These are phyloP conservation scores for Drosophila orena DNA, from an alignment of 1,140 invertebrate genomes.

Conservation along the genomic window DNA sequence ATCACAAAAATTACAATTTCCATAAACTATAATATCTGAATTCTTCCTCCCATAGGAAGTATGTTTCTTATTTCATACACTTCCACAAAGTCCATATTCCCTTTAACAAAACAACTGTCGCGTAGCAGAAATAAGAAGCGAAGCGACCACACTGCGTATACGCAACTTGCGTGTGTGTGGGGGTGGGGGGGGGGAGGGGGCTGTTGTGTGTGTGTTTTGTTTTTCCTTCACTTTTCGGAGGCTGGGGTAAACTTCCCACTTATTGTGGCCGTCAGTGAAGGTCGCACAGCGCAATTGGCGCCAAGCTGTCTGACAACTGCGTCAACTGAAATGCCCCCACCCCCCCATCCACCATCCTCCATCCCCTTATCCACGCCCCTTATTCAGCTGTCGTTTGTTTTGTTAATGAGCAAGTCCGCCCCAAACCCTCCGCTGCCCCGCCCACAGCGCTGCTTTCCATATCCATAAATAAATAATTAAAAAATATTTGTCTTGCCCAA, in stretches of 20 bases:
- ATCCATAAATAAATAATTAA: constrained; percentile 59
- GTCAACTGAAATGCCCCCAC: constrained; percentile 28
- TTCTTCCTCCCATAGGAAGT: no score
- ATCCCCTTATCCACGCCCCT: neutral
- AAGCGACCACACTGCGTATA: constrained; percentile 40
- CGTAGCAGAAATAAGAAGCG: neutral
- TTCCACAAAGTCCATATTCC: neutral
- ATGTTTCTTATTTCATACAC: neutral
- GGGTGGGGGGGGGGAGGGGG: no score
- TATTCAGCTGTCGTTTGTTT: constrained; percentile 36
- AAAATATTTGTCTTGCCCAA: constrained; percentile 51
- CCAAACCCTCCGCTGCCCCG: neutral
- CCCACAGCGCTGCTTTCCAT: constrained; percentile 7
- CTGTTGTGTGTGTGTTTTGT: neutral
- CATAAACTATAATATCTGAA: neutral
- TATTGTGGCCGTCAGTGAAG: constrained; percentile 41
- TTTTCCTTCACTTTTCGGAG: neutral
- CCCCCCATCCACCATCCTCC: no score
- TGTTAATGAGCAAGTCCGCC: constrained; percentile 44
- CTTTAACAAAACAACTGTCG: neutral
- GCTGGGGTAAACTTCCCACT: constrained; percentile 13
- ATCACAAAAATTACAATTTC: no score
- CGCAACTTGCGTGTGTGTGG: constrained; percentile 34
- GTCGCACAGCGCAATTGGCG: constrained; percentile 38
- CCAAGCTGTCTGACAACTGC: constrained; percentile 48